phyloP scores from a whole-genome alignment of 2,888 invertebrate genomes.

The Lordiphosa andalusiaca region DNA sequence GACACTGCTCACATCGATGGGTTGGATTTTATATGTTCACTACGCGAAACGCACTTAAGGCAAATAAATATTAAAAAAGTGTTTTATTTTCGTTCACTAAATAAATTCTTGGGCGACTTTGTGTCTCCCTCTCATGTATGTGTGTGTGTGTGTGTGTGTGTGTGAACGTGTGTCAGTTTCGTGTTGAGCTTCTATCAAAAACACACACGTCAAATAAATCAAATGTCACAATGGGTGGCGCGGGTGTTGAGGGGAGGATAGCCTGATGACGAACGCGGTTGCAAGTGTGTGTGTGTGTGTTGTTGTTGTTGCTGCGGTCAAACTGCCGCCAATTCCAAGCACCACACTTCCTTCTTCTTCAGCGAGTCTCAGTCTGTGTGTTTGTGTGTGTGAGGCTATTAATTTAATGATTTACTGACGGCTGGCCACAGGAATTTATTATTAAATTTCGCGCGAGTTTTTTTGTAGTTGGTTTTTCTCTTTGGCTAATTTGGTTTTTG shows the following conservation, averaged over 20 bases:
- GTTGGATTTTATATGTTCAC: background rate
- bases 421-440: constrained; percentile 64
- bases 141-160: constrained; percentile 26
- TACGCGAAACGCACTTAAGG: constrained; percentile 23
- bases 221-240: constrained; percentile 74
- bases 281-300: constrained; percentile 27
- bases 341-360: constrained; percentile 28
- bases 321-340: constrained; percentile 64
- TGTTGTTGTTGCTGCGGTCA: constrained; percentile 57
- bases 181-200: constrained; percentile 77
- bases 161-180: constrained; percentile 62
- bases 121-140: constrained; percentile 20
- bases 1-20: constrained; percentile 8
- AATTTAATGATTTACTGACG: constrained; percentile 74
- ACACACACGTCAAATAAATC: constrained; percentile 79
- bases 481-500: constrained; percentile 7
- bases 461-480: constrained; percentile 12
- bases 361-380: constrained; percentile 5
- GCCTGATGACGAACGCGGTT: constrained; percentile 63
- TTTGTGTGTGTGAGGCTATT: constrained; percentile 51
- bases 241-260: constrained; percentile 7
- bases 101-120: constrained; percentile 52
- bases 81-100: constrained; percentile 54
- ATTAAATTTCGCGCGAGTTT: constrained; percentile 13
- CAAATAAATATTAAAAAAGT: constrained; percentile 37